Conservation (phyloP, 2,113 vertebrate species). For the Elanoides forficatus region DNA sequence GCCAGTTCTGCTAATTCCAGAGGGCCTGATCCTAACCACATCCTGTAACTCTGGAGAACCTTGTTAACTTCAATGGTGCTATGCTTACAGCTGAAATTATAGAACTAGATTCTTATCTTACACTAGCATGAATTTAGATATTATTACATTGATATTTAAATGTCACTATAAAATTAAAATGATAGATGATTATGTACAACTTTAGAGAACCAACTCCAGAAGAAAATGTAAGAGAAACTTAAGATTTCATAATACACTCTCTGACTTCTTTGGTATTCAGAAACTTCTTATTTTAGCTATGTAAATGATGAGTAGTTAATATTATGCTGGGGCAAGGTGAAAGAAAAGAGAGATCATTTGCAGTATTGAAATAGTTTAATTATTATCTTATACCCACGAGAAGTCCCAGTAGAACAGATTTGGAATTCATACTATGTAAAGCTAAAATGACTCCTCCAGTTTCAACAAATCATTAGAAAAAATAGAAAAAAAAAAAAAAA, state of each 20-base stretch:
- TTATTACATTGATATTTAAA: neutral
- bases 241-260: neutral
- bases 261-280: neutral
- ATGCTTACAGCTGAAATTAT: neutral
- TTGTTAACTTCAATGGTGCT: neutral
- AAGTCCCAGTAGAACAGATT: slow-evolving; percentile 8
- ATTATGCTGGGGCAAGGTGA: neutral
- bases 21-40: neutral
- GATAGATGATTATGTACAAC: neutral
- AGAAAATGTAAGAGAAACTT: neutral
- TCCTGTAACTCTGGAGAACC: neutral
- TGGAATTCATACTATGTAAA: slow-evolving; percentile 39
- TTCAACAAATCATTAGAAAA: slow-evolving; percentile 34
- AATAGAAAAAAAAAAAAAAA: neutral
- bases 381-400: slow-evolving; percentile 28
- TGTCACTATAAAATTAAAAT: neutral
- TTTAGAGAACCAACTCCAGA: neutral
- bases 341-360: slow-evolving; percentile 39
- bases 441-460: slow-evolving; percentile 21
- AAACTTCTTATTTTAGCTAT: slow-evolving; percentile 46
- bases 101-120: neutral
- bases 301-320: slow-evolving; percentile 43
- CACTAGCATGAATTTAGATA: neutral
- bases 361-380: slow-evolving; percentile 43
- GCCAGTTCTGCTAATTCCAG: neutral